phyloP scores from a whole-genome alignment of 2,797 vertebrate genomes.

The Kryptopterus vitreolus region DNA sequence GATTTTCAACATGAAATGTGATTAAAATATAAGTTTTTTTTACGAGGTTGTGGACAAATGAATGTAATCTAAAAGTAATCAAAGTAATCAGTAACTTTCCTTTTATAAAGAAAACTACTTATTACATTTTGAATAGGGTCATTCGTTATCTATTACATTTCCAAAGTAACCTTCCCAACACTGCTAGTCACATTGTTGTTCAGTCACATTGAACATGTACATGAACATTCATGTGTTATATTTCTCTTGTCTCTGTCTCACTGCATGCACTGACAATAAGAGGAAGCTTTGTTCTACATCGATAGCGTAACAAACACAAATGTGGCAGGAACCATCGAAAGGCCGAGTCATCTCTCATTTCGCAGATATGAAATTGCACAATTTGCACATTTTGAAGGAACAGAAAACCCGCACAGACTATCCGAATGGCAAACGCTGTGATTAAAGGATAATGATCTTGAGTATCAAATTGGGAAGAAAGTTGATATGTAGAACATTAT shows the following conservation, averaged over 20 bases:
- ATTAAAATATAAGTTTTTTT: too few species aligned
- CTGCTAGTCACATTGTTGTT: background rate
- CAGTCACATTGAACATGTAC: background rate
- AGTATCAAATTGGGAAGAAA: background rate
- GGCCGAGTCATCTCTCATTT: conserved; percentile 18
- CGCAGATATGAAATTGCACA: conserved; percentile 20
- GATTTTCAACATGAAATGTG: too few species aligned
- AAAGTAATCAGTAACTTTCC: too few species aligned
- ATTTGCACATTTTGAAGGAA: conserved; percentile 22
- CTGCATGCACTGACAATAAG: conserved; percentile 31
- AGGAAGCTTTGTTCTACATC: conserved; percentile 50
- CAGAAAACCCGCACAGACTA: conserved; percentile 22
- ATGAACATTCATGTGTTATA: background rate
- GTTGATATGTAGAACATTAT: background rate
- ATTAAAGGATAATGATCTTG: background rate
- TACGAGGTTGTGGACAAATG: too few species aligned
- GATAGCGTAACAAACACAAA: conserved; percentile 52
- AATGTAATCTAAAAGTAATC: too few species aligned
- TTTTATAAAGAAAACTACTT: too few species aligned
- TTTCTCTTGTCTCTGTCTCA: background rate
- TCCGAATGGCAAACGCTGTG: background rate
- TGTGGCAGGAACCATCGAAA: conserved; percentile 47
- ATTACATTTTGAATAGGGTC: too few species aligned
- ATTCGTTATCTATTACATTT: too few species aligned
- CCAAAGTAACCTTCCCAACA: too few species aligned